Conservation (phyloP, 2,888 invertebrate genomes). For the Drosophila trichaetosa region DNA sequence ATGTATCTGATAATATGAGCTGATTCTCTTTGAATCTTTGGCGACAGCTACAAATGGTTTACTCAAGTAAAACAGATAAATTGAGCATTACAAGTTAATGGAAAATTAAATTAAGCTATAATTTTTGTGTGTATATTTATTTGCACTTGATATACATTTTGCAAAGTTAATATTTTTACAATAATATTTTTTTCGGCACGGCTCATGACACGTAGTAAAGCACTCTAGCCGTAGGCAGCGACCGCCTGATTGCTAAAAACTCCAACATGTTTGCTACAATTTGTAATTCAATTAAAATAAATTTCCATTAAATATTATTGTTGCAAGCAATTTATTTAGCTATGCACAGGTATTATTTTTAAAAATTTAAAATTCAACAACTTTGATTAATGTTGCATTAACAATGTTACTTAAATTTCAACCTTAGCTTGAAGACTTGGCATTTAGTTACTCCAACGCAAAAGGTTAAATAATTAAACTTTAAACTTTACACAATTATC, state of each 20-base stretch:
- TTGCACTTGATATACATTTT: not conserved
- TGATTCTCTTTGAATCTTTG: too few species aligned
- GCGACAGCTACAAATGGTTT: too few species aligned
- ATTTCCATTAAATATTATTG: not conserved
- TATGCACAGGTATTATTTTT: not conserved
- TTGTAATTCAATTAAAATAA: too few species aligned
- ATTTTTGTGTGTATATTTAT: not conserved
- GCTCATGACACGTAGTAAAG: too few species aligned
- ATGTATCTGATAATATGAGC: too few species aligned
- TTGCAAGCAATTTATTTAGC: not conserved
- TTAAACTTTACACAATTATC: not conserved
- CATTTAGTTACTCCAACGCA: not conserved
- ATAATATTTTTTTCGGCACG: too few species aligned
- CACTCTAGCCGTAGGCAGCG: too few species aligned
- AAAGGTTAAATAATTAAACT: not conserved
- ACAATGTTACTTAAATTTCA: not conserved
- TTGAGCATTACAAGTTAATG: not conserved
- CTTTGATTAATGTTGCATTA: not conserved
- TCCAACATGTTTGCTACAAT: too few species aligned
- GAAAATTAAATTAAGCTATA: not conserved
- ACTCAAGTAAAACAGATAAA: not conserved
- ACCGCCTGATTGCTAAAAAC: too few species aligned
- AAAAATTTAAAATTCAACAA: not conserved
- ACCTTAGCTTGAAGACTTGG: not conserved
- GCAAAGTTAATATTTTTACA: too few species aligned